Evolutionary conservation across 2,797 vertebrate species (phyloP).

Genomic region (Halcyon smyrnensis): DNA sequence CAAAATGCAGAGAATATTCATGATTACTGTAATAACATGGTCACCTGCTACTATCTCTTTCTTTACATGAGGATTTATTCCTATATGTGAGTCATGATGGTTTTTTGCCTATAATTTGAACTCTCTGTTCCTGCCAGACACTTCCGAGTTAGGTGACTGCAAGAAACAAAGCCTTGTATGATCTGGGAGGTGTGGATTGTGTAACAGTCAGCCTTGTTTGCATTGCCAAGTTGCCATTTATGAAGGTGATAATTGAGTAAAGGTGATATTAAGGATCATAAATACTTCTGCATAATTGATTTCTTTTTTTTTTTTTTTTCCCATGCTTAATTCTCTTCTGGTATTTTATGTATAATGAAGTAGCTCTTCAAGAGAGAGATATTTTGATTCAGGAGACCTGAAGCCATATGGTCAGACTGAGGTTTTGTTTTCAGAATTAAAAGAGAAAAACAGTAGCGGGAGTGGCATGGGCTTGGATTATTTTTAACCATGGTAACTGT

Average conservation of each 20-base stretch:
- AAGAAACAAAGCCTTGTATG: background rate
- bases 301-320: background rate
- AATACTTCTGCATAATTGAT: background rate
- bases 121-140: background rate
- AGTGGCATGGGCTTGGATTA: background rate
- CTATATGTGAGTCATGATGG: background rate
- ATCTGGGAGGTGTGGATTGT: background rate
- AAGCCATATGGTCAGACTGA: background rate
- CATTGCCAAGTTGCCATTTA: background rate
- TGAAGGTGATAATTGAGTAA: background rate
- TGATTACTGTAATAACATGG: background rate
- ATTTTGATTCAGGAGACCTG: background rate
- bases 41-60: background rate
- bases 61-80: background rate
- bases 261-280: background rate
- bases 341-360: background rate
- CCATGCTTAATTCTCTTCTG: background rate
- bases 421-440: background rate
- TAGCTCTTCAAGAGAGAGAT: background rate
- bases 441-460: slow-evolving; percentile 11
- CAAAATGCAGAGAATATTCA: background rate
- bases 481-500: slow-evolving; percentile 1
- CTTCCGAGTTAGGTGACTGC: background rate
- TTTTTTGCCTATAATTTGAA: background rate
- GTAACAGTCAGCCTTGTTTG: background rate